Conservation (phyloP, 2,888 invertebrate species). For the Campoplex capitator region DNA sequence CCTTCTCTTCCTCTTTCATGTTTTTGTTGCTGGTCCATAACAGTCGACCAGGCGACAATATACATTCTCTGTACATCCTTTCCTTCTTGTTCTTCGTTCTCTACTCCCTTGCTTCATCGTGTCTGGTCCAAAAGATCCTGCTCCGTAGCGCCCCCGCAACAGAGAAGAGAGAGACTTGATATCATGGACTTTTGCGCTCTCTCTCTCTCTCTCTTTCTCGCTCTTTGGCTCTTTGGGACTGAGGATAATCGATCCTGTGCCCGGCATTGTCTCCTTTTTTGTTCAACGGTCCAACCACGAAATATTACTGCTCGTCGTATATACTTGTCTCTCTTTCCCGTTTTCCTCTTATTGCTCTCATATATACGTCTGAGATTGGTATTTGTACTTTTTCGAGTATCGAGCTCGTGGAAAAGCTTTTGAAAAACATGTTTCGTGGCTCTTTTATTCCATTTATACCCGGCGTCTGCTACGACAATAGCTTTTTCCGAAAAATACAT, state of each 20-base stretch:
- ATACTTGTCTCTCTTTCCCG: slow-evolving; percentile 56
- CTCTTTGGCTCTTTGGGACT: slow-evolving; percentile 71
- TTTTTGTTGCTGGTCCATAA: slow-evolving; percentile 63
- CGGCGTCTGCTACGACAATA: neutral
- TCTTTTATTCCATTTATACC: slow-evolving; percentile 10
- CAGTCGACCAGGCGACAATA: slow-evolving; percentile 57
- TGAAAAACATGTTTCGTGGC: slow-evolving; percentile 38
- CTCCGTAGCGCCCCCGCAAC: slow-evolving; percentile 34
- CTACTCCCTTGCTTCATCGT: slow-evolving; percentile 23
- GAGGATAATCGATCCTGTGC: slow-evolving; percentile 83
- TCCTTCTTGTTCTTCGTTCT: slow-evolving; percentile 24
- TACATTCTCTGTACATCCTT: slow-evolving; percentile 59
- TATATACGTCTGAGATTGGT: slow-evolving; percentile 19
- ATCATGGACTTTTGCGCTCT: neutral
- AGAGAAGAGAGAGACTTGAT: slow-evolving; percentile 22
- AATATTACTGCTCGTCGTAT: slow-evolving; percentile 77
- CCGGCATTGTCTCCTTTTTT: slow-evolving; percentile 83
- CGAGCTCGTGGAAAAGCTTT: slow-evolving; percentile 32
- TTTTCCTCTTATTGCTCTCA: slow-evolving; percentile 46
- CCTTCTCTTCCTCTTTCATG: slow-evolving; percentile 48
- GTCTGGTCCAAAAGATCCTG: slow-evolving; percentile 45
- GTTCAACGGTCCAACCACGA: slow-evolving; percentile 77
- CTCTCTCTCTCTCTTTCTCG: slow-evolving; percentile 16
- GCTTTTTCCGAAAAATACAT: slow-evolving; percentile 8
- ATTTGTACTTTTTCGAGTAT: slow-evolving; percentile 37